Base-by-base conservation (phyloP, 2,888 invertebrate species). In the Drosophila eohydei region DNA sequence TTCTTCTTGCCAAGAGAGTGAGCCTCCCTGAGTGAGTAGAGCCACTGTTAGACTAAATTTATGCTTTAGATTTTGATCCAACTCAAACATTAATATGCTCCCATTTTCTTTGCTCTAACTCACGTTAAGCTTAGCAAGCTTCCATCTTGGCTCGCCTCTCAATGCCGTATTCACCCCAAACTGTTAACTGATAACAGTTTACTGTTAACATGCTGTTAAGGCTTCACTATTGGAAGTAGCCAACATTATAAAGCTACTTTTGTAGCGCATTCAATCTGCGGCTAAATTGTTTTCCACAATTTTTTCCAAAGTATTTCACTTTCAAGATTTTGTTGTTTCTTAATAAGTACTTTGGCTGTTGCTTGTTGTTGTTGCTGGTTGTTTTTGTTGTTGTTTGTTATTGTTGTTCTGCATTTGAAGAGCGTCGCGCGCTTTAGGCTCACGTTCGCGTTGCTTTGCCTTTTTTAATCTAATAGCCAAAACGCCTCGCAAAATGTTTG, bases 261-360 rank as follows among this genome's bases (percentile, higher is more conserved):
- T 8, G 16, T 16, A 74, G 73, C 11, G 73, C 30, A 74, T 57
- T 54, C 6, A 4, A 4, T 1, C 0, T 7, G 64, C 57, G 2
- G 6, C 46, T 54, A 8, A 12, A 2, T 12, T 38, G 3, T 41
- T 0, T 26, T 43, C 2, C 30, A 0, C 36, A 43, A 16, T 32
- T 16, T 48, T 36, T 32, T 6, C 4, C 4, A 30, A 51, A 55
- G 52, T 38, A 71, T 67, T 63, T 67, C 32, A 50, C 32, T 75
- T 60, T 59, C 36, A 71, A 65, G 74, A 62, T 74, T 52, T 59
- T 75, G 75, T 75, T 74, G 75, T 57, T 75, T 75, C 71, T 75
- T 63, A 75, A 71, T 75, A 75, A 71, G 75, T 75, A 67, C 75
- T 63, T 67, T 52, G 51, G 51, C 61, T 56, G 43, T 28, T 26